A percentile compares a stretch with the other conserved stretches of the same genome.
Conservation (phyloP, 35 echinoderm and acorn worm genomes). For the Antedon bifida region DNA sequence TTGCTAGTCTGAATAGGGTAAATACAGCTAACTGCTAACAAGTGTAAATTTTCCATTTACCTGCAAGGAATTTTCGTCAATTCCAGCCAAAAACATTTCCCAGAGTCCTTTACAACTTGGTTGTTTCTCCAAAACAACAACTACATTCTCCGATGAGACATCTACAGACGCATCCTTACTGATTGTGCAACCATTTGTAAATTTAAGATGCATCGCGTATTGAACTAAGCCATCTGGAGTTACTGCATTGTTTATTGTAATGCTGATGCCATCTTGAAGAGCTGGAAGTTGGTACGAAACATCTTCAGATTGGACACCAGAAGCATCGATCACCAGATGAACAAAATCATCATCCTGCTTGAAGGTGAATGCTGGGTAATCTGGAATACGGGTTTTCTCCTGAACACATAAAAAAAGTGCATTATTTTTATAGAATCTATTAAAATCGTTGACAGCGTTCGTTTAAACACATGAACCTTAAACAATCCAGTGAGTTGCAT, state of each 20-base stretch:
- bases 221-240: background rate
- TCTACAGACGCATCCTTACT: conserved; percentile 9
- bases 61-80: conserved; percentile 29
- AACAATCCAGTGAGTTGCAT: no score
- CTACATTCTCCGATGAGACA: conserved; percentile 29
- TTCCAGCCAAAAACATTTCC: conserved; percentile 50
- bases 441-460: no score
- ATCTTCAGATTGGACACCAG: background rate
- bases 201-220: background rate
- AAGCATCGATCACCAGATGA: background rate
- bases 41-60: conserved; percentile 8
- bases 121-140: conserved; percentile 40
- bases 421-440: no score
- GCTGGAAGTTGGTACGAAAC: background rate
- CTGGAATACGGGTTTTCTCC: no score
- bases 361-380: background rate
- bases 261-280: background rate
- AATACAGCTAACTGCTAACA: no score
- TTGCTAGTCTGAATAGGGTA: no score
- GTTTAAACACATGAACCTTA: no score
- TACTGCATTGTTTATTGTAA: background rate
- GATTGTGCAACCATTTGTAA: conserved; percentile 3
- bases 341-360: background rate
- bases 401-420: no score
- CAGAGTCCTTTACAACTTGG: conserved; percentile 20